phyloP scores from a whole-genome alignment of 2,888 invertebrate species.

The Eudemis profundana region DNA sequence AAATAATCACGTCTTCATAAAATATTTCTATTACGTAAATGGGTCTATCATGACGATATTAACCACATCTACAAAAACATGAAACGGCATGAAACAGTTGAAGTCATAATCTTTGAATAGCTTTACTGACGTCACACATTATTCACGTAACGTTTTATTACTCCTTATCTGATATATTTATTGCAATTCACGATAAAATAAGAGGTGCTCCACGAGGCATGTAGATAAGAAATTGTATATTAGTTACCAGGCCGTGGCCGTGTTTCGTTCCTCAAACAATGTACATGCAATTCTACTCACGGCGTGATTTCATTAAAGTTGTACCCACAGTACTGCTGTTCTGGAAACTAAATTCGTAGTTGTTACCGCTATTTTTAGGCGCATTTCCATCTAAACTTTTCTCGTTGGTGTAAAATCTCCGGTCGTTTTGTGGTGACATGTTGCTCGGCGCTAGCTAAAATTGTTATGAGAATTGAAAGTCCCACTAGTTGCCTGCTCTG shows the following conservation, averaged over 20 bases:
- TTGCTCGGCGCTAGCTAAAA: constrained; percentile 23
- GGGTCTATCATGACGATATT: too few species aligned
- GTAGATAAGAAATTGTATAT: constrained; percentile 60
- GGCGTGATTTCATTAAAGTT: constrained; percentile 26
- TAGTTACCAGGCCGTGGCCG: constrained; percentile 58
- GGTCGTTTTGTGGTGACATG: constrained; percentile 23
- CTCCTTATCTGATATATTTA: constrained; percentile 71
- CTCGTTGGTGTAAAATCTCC: constrained; percentile 30
- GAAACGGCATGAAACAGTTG: background rate
- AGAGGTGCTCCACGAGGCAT: constrained; percentile 65
- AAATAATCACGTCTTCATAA: too few species aligned
- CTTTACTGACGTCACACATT: constrained; percentile 61
- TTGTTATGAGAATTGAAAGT: constrained; percentile 46
- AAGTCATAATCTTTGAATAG: constrained; percentile 27
- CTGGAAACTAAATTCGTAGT: constrained; percentile 22
- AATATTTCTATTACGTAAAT: too few species aligned
- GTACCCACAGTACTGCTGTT: constrained; percentile 1
- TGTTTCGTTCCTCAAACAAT: constrained; percentile 37
- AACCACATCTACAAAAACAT: background rate
- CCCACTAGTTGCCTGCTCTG: constrained; percentile 48
- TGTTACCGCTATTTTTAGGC: constrained; percentile 26
- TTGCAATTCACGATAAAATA: constrained; percentile 72
- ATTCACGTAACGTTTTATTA: constrained; percentile 67
- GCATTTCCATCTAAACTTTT: constrained; percentile 34
- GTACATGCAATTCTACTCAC: constrained; percentile 5